phyloP scores from a whole-genome alignment of 2,888 invertebrate species.

The Dasypogon diadema region DNA sequence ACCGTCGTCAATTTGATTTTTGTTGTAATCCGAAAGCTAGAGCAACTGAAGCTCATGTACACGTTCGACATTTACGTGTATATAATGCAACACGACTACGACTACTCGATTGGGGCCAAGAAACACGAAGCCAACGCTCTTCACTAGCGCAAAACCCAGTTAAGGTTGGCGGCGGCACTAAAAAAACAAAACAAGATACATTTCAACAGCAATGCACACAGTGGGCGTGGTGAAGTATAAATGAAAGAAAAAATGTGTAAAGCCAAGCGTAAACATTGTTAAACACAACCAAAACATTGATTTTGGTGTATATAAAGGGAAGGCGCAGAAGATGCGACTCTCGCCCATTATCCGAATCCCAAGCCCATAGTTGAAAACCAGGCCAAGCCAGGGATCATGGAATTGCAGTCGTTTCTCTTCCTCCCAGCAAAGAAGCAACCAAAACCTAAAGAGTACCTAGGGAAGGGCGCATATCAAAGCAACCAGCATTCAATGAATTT shows the following conservation, averaged over 20 bases:
- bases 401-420: neutral
- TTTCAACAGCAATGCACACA: slow-evolving; percentile 22
- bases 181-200: neutral
- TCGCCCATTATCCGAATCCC: slow-evolving; percentile 21
- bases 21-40: slow-evolving; percentile 15
- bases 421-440: neutral
- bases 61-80: neutral
- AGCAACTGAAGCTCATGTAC: slow-evolving; percentile 36
- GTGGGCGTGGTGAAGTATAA: slow-evolving; percentile 36
- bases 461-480: neutral
- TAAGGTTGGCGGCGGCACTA: neutral
- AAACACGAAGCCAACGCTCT: neutral
- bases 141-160: neutral
- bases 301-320: slow-evolving; percentile 28
- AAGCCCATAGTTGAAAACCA: neutral
- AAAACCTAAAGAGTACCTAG: neutral
- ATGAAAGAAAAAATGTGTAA: slow-evolving; percentile 7
- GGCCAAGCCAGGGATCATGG: neutral
- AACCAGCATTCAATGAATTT: neutral
- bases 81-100: neutral
- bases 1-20: slow-evolving; percentile 40
- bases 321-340: neutral
- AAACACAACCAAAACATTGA: slow-evolving; percentile 45
- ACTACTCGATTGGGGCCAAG: neutral
- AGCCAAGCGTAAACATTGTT: slow-evolving; percentile 43